Percentiles rank a stretch among this genome's conserved stretches.
Conservation (phyloP, 2,888 invertebrate genomes). For the Parascotia fuliginaria region DNA sequence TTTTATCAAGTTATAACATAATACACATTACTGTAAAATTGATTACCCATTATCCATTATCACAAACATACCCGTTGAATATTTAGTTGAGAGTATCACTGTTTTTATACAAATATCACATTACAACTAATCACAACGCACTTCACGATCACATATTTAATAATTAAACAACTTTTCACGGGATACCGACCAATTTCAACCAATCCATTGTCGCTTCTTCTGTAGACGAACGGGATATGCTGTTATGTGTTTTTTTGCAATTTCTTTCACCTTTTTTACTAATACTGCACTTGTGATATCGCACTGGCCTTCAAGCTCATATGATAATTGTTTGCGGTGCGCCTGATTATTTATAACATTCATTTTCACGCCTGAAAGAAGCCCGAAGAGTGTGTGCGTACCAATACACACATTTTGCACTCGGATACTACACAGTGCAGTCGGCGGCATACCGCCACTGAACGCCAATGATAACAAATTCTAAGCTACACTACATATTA, state of each 20-base stretch:
- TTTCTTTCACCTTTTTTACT: slow-evolving; percentile 43
- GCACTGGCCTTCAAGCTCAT: slow-evolving; percentile 76
- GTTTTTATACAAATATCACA: slow-evolving; percentile 6
- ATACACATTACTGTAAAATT: background rate
- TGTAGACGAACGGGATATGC: slow-evolving; percentile 46
- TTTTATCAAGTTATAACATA: too few species aligned
- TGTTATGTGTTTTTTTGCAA: slow-evolving; percentile 38
- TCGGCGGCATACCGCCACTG: slow-evolving; percentile 5
- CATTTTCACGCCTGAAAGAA: slow-evolving; percentile 84
- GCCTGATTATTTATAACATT: slow-evolving; percentile 85
- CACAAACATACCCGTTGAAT: slow-evolving; percentile 21
- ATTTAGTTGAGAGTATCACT: slow-evolving; percentile 15
- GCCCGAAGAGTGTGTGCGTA: slow-evolving; percentile 48
- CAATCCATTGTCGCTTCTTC: slow-evolving; percentile 78
- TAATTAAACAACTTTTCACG: slow-evolving; percentile 31
- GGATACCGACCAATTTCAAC: slow-evolving; percentile 84
- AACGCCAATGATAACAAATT: background rate
- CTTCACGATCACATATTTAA: slow-evolving; percentile 46
- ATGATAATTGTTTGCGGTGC: slow-evolving; percentile 75
- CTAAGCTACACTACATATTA: background rate
- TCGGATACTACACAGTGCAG: slow-evolving; percentile 18
- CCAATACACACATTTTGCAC: slow-evolving; percentile 43
- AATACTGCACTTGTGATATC: slow-evolving; percentile 62
- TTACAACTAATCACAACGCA: slow-evolving; percentile 41
- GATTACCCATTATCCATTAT: background rate